Evolutionary conservation across 2,113 vertebrate species (phyloP).

Genomic region (Callipepla californica): DNA sequence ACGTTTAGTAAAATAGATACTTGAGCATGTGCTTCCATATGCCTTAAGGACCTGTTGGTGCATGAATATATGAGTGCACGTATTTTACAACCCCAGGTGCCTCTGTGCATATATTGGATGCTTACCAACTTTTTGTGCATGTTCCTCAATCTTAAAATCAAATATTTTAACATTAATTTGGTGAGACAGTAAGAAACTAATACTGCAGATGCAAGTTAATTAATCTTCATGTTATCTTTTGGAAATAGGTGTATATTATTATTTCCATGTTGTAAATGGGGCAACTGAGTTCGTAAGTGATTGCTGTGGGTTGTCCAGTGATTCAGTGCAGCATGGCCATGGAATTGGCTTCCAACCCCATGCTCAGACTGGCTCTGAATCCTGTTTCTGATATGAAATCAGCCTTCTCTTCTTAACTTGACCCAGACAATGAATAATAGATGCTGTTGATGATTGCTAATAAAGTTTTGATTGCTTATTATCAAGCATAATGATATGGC

Average conservation of each 20-base stretch:
- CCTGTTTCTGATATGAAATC: background rate
- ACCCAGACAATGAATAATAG: constrained; percentile 48
- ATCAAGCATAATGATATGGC: constrained; percentile 24
- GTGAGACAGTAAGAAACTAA: background rate
- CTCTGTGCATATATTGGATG: background rate
- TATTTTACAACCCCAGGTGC: background rate
- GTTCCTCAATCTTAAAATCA: background rate
- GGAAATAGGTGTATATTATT: background rate
- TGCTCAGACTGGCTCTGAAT: background rate
- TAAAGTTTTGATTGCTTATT: constrained; percentile 67
- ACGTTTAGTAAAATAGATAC: background rate
- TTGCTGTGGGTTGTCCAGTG: background rate
- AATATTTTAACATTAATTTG: background rate
- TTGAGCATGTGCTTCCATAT: background rate
- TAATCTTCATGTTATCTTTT: background rate
- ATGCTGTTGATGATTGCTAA: constrained; percentile 32
- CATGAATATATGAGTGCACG: background rate
- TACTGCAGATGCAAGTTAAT: background rate
- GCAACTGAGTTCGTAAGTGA: background rate
- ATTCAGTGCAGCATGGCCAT: background rate
- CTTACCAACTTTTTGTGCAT: background rate
- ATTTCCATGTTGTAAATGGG: background rate
- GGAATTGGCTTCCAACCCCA: background rate
- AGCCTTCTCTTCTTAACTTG: background rate
- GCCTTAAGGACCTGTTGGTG: background rate